These are phyloP conservation scores for Drosophila paracracens DNA, from an alignment of 2,888 invertebrate species.

Conservation along the genomic window DNA sequence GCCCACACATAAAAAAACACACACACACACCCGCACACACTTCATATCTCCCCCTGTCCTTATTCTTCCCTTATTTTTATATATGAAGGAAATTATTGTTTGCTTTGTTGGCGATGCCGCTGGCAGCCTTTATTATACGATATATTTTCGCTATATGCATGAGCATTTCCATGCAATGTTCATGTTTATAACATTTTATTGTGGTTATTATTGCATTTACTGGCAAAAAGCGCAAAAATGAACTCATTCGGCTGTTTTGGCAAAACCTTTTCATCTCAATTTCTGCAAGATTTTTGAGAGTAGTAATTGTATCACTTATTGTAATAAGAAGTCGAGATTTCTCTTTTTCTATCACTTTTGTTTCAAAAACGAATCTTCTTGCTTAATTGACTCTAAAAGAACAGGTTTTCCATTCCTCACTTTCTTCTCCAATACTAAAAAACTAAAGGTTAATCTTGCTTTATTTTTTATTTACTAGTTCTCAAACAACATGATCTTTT, in stretches of 20 bases:
- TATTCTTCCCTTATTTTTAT: slow-evolving; percentile 37
- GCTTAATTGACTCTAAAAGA: not conserved
- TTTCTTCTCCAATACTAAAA: not conserved
- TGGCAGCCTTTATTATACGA: slow-evolving; percentile 59
- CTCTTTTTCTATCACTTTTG: not conserved
- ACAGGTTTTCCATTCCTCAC: not conserved
- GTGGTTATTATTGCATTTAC: slow-evolving; percentile 77
- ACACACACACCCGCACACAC: not conserved
- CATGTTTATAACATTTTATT: slow-evolving; percentile 67
- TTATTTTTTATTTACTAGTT: not conserved
- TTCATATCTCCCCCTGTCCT: slow-evolving; percentile 5
- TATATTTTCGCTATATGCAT: slow-evolving; percentile 18
- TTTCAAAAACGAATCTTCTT: not conserved
- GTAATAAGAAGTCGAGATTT: not conserved
- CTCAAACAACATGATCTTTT: not conserved
- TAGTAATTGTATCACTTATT: not conserved
- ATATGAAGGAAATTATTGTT: slow-evolving; percentile 72
- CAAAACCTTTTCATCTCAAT: slow-evolving; percentile 12
- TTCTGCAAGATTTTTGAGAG: not conserved
- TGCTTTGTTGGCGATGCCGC: slow-evolving; percentile 70
- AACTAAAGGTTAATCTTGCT: not conserved
- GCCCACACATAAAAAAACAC: slow-evolving; percentile 44
- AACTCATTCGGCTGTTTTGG: slow-evolving; percentile 12
- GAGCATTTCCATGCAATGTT: slow-evolving; percentile 36
- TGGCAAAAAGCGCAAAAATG: slow-evolving; percentile 21